phyloP scores from a whole-genome alignment of 2,888 invertebrate species.

The Epistrophe eligans region DNA sequence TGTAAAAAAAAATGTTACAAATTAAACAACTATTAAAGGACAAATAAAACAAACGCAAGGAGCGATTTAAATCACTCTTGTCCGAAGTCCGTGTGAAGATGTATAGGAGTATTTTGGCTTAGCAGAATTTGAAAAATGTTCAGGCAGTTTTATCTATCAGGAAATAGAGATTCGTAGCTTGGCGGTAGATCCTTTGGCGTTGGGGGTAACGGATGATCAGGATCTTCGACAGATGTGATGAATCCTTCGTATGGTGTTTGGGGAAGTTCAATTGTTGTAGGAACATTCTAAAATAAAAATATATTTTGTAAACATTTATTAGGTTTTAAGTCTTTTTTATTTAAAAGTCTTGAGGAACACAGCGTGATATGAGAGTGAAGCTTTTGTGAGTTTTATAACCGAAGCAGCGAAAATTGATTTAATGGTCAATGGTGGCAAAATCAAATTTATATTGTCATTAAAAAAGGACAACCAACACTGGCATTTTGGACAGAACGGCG shows the following conservation, averaged over 20 bases:
- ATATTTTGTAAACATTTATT: background rate
- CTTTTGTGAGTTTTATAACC: too few relatives aligned
- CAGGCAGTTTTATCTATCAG: constrained; percentile 81
- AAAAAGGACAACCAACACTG: too few relatives aligned
- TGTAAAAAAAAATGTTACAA: constrained; percentile 31
- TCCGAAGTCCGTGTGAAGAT: constrained; percentile 36
- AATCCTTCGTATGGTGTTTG: constrained; percentile 77
- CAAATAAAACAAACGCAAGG: constrained; percentile 29
- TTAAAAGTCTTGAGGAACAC: too few relatives aligned
- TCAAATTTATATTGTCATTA: too few relatives aligned
- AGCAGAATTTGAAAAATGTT: constrained; percentile 28
- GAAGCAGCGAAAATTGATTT: too few relatives aligned
- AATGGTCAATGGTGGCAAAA: too few relatives aligned
- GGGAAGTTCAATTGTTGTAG: constrained; percentile 81
- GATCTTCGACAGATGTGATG: constrained; percentile 73
- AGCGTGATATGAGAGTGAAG: too few relatives aligned
- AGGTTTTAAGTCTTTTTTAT: too few relatives aligned
- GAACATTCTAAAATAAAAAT: constrained; percentile 79
- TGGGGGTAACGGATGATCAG: constrained; percentile 78
- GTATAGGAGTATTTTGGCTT: constrained; percentile 57
- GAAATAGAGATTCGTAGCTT: constrained; percentile 83
- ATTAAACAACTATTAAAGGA: constrained; percentile 6
- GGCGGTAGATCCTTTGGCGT: constrained; percentile 83
- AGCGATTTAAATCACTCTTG: constrained; percentile 24
- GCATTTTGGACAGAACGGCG: too few relatives aligned